phyloP scores from a whole-genome alignment of 2,888 invertebrate species.

The Bombylius major region DNA sequence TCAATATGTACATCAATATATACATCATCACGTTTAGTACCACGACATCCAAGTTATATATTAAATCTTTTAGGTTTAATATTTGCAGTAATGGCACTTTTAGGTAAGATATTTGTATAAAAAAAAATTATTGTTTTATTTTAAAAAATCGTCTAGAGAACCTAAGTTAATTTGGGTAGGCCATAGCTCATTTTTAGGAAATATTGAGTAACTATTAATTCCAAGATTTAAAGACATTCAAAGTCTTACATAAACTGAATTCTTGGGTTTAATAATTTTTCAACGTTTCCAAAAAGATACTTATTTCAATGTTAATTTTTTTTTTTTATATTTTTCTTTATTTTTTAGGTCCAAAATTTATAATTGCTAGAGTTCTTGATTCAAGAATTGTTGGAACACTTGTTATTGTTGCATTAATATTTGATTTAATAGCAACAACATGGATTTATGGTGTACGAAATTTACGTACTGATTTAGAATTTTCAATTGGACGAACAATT shows the following conservation, averaged over 20 bases:
- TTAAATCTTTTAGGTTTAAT: slow-evolving; percentile 32
- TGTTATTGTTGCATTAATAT: slow-evolving; percentile 30
- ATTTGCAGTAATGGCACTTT: slow-evolving; percentile 27
- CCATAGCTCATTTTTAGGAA: too few species aligned
- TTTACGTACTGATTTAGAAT: slow-evolving; percentile 35
- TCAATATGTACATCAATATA: slow-evolving; percentile 32
- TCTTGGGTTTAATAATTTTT: too few species aligned
- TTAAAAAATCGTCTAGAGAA: too few species aligned
- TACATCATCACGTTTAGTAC: slow-evolving; percentile 32
- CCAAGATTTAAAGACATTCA: too few species aligned
- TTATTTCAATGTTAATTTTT: not conserved
- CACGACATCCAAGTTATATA: slow-evolving; percentile 34
- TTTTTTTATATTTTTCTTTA: not conserved
- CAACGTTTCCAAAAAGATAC: too few species aligned
- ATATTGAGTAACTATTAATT: too few species aligned
- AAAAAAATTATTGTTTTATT: too few species aligned
- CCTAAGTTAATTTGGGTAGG: too few species aligned
- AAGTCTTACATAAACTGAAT: too few species aligned
- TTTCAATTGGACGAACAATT: slow-evolving; percentile 36
- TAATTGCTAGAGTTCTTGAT: slow-evolving; percentile 30
- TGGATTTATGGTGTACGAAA: slow-evolving; percentile 38
- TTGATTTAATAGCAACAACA: slow-evolving; percentile 33
- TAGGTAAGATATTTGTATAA: slow-evolving; percentile 13
- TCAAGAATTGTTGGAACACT: slow-evolving; percentile 32
- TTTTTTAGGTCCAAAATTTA: slow-evolving; percentile 23